phyloP scores from a whole-genome alignment of 1,140 invertebrate genomes.

The Saxidomus purpurata region DNA sequence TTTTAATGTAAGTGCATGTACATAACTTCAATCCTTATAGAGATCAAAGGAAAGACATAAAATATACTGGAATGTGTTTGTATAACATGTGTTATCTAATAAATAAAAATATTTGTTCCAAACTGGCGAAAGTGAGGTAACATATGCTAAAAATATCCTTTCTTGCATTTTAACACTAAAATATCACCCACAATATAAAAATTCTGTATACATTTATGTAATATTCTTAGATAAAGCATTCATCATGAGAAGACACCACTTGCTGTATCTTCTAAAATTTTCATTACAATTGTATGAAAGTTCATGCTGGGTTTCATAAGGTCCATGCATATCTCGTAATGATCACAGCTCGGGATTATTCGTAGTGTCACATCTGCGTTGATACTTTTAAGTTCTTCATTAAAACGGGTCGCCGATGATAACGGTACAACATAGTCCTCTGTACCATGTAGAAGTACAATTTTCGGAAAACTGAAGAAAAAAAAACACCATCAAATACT shows the following conservation, averaged over 20 bases:
- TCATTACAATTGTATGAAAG: conserved; percentile 80
- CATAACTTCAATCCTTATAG: too few relatives aligned
- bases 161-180: too few relatives aligned
- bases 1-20: too few relatives aligned
- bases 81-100: too few relatives aligned
- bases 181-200: too few relatives aligned
- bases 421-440: conserved; percentile 82
- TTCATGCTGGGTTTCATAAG: conserved; percentile 79
- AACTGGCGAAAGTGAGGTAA: too few relatives aligned
- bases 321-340: conserved; percentile 83
- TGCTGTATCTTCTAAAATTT: conserved; percentile 78
- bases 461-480: conserved; percentile 81
- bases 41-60: too few relatives aligned
- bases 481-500: neutral
- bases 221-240: neutral
- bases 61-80: too few relatives aligned
- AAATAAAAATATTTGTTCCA: too few relatives aligned
- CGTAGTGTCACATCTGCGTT: conserved; percentile 76
- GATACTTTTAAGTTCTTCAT: conserved; percentile 75
- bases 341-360: conserved; percentile 83
- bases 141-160: too few relatives aligned
- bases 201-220: neutral
- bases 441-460: conserved; percentile 83
- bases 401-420: conserved; percentile 77
- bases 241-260: conserved; percentile 72